These are phyloP conservation scores for Spodoptera litura DNA, from an alignment of 1,140 invertebrate genomes.

Conservation along the genomic window DNA sequence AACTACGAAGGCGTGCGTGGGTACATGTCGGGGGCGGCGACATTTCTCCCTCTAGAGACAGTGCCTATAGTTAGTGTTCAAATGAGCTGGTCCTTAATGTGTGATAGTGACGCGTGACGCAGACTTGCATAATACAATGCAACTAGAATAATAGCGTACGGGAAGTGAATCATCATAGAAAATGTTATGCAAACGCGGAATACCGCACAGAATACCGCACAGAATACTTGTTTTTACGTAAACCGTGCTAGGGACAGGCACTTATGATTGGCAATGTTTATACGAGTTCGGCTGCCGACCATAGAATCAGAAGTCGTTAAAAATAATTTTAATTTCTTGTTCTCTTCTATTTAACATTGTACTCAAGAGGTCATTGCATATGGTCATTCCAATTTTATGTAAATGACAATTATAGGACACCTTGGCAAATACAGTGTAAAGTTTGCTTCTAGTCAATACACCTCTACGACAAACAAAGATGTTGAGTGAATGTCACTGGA, in stretches of 20 bases:
- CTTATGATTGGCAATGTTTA: background rate
- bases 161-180: constrained; percentile 50
- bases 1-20: constrained; percentile 54
- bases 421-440: background rate
- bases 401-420: constrained; percentile 15
- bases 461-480: background rate
- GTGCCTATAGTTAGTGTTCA: constrained; percentile 16
- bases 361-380: background rate
- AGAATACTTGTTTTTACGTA: constrained; percentile 28
- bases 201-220: constrained; percentile 47
- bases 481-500: too few relatives aligned
- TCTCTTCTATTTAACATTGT: background rate
- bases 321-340: background rate
- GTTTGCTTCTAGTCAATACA: background rate
- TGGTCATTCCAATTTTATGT: background rate
- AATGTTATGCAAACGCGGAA: constrained; percentile 50
- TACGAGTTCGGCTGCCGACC: background rate
- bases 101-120: constrained; percentile 30
- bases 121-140: constrained; percentile 43
- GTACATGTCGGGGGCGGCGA: constrained; percentile 57
- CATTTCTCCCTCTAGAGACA: constrained; percentile 43
- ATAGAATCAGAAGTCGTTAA: background rate
- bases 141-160: constrained; percentile 42
- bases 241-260: constrained; percentile 7
- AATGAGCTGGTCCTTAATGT: constrained; percentile 32